Percentiles rank a stretch among this genome's conserved stretches.
phyloP scores from a whole-genome alignment of 2,113 vertebrate genomes.

The Nannospalax galili region DNA sequence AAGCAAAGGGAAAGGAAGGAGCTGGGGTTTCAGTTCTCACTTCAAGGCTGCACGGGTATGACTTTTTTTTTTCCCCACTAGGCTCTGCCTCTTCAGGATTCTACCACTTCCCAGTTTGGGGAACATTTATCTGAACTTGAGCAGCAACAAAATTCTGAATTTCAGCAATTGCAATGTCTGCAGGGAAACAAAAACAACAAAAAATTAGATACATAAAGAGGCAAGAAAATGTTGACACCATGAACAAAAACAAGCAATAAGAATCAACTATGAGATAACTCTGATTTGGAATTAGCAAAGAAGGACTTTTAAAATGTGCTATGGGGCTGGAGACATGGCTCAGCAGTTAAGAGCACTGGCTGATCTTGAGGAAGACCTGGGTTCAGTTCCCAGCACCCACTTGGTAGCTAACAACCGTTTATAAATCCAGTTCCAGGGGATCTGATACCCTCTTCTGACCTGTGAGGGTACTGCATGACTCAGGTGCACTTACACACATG shows the following conservation, averaged over 20 bases:
- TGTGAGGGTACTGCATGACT: too few relatives aligned
- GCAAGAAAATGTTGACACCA: neutral
- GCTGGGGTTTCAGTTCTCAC: neutral
- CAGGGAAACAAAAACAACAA: neutral
- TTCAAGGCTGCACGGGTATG: neutral
- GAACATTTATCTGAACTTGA: neutral
- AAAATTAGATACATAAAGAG: neutral
- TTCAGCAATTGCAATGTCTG: neutral
- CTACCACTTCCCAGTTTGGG: neutral
- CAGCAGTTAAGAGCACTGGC: too few relatives aligned
- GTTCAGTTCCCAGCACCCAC: too few relatives aligned
- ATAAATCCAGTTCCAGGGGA: too few relatives aligned
- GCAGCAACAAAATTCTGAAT: neutral
- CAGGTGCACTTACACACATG: too few relatives aligned
- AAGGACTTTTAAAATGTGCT: neutral
- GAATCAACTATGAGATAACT: neutral
- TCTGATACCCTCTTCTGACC: too few relatives aligned
- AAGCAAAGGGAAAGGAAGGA: neutral
- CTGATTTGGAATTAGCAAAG: neutral
- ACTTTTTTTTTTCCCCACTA: neutral
- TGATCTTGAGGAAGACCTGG: too few relatives aligned
- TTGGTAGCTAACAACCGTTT: too few relatives aligned
- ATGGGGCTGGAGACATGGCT: too few relatives aligned
- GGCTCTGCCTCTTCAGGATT: neutral
- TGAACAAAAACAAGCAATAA: neutral